Evolutionary conservation across 2,113 vertebrate genomes (phyloP), one percentile per base, ranked within the genome.

Genomic region (Ovis canadensis): DNA sequence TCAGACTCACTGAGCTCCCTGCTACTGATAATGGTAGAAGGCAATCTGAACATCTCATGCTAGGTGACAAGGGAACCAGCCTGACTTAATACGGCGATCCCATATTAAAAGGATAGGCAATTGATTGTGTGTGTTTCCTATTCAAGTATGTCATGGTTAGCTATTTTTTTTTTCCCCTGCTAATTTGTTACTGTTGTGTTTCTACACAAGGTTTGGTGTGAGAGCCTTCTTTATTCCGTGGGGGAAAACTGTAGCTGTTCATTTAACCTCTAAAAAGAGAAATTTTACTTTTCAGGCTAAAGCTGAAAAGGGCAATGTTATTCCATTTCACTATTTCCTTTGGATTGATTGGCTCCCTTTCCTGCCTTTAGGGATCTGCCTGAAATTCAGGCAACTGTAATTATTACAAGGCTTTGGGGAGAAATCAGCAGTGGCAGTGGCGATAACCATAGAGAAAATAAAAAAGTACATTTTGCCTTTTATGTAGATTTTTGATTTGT

Each of bases 371-470:
- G 98, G 98, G 98, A 98, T 97, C 91, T 81, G 86, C 92, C 98
- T 98, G 98, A 97, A 98, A 99, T 98, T 91, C 17, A 97, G 97
- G 97, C 93, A 98, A 97, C 95, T 97, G 92, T 90, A 97, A 96
- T 98, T 98, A 98, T 98, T 98, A 98, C 91, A 98, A 98, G 94
- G 97, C 98, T 98, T 97, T 98, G 97, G 98, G 98, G 98, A 98
- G 96, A 98, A 98, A 98, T 98, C 98, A 97, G 97, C 97, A 96
- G 87, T 98, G 98, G 98, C 97, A 97, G 90, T 92, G 97, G 89
- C 82, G 57, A 97, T 97, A 98, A 99, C 98, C 98, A 97, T 98
- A 98, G 54, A 98, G 98, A 98, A 99, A 99, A 99, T 98, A 98
- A 99, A 23, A 23, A 99, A 99, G 98, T 96, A 98, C 82, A 96